A percentile compares a stretch with the other conserved stretches of the same genome.
phyloP scores from a whole-genome alignment of 2,888 invertebrate genomes.

The Hirtodrosophila alboralis region DNA sequence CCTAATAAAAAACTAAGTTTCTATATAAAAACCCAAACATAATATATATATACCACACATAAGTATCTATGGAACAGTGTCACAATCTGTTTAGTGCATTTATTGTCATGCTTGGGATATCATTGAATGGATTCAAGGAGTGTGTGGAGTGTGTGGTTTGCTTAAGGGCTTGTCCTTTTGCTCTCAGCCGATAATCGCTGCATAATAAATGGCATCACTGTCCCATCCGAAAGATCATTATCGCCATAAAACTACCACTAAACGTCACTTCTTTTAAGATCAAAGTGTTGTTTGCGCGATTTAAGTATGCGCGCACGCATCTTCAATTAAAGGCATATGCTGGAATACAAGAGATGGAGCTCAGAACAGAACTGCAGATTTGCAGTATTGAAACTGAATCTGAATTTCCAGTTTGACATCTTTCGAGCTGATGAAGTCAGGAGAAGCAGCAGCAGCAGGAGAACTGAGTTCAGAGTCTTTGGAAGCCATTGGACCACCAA shows the following conservation, averaged over 20 bases:
- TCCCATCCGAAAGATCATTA: constrained; percentile 83
- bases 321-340: constrained; percentile 78
- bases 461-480: too few species aligned
- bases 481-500: constrained; percentile 56
- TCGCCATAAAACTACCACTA: constrained; percentile 83
- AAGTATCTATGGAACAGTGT: constrained; percentile 19
- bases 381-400: constrained; percentile 6
- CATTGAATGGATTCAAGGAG: too few species aligned
- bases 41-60: not conserved
- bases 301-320: constrained; percentile 81
- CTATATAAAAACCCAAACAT: too few species aligned
- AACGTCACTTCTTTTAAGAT: constrained; percentile 84
- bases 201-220: constrained; percentile 83
- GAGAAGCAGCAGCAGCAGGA: constrained; percentile 21
- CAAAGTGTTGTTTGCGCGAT: constrained; percentile 83
- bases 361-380: constrained; percentile 5
- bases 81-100: constrained; percentile 32
- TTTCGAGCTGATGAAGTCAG: constrained; percentile 49
- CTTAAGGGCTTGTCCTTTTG: constrained; percentile 11
- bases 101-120: constrained; percentile 22
- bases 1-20: too few species aligned
- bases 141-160: constrained; percentile 13
- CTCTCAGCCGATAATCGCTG: constrained; percentile 60
- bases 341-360: constrained; percentile 30
- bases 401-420: constrained; percentile 69